phyloP scores from a whole-genome alignment of 2,113 vertebrate genomes.

The Cariama cristata region DNA sequence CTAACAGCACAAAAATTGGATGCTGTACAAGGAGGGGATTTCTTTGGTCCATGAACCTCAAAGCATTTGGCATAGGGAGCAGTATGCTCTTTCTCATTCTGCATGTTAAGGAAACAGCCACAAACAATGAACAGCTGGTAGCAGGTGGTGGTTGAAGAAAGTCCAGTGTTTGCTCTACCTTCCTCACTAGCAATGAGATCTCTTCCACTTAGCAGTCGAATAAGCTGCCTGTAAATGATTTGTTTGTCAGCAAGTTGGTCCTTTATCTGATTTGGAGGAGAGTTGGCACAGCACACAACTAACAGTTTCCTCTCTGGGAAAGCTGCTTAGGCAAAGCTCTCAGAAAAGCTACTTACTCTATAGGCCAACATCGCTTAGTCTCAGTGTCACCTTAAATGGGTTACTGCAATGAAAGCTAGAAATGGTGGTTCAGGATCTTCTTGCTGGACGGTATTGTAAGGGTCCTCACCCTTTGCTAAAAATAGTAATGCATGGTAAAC shows the following conservation, averaged over 20 bases:
- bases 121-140: background rate
- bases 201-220: background rate
- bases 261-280: background rate
- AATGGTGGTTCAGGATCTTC: background rate
- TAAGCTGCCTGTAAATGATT: background rate
- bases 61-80: background rate
- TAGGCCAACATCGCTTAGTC: background rate
- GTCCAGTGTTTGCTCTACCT: background rate
- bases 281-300: background rate
- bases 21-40: background rate
- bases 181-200: background rate
- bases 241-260: background rate
- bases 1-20: background rate
- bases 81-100: background rate
- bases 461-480: background rate
- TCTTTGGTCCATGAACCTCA: background rate
- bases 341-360: background rate
- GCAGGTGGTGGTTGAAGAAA: background rate
- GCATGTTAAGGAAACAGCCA: background rate
- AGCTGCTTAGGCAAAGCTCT: slow-evolving; percentile 3
- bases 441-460: background rate
- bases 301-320: background rate
- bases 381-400: background rate
- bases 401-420: background rate
- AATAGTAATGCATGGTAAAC: background rate